phyloP scores from a whole-genome alignment of 2,797 vertebrate species.

The Danionella dracula region DNA sequence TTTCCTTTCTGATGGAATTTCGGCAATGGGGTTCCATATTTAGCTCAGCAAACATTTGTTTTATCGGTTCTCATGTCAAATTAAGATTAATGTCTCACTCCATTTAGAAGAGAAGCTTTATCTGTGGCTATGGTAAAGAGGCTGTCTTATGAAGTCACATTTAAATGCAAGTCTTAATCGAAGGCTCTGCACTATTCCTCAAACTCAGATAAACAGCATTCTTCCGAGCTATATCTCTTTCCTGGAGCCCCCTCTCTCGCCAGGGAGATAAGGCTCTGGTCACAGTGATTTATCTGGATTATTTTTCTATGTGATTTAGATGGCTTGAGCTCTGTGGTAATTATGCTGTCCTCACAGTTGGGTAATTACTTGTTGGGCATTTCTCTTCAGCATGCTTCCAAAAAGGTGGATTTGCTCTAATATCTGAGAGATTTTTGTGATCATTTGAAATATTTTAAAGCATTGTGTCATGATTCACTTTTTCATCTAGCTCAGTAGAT shows the following conservation, averaged over 20 bases:
- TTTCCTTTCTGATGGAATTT: slow-evolving; percentile 6
- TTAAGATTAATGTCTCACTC: slow-evolving; percentile 57
- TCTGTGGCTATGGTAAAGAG: neutral
- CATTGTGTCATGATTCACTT: neutral
- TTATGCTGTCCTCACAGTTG: slow-evolving; percentile 9
- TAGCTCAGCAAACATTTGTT: slow-evolving; percentile 8
- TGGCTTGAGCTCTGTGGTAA: neutral
- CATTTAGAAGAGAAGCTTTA: slow-evolving; percentile 42
- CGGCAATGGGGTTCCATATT: neutral
- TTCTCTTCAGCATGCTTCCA: neutral
- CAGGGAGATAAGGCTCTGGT: neutral
- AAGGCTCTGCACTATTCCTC: neutral
- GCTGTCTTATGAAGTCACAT: neutral
- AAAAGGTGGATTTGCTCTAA: neutral
- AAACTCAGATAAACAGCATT: neutral
- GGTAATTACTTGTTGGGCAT: neutral
- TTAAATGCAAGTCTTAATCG: slow-evolving; percentile 10
- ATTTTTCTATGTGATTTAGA: slow-evolving; percentile 2
- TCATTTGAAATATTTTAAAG: neutral
- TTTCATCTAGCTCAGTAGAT: no score
- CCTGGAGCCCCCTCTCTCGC: neutral
- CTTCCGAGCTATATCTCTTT: neutral
- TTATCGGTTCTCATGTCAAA: slow-evolving; percentile 59
- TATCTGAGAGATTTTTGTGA: neutral
- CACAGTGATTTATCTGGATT: slow-evolving; percentile 13